Conservation (phyloP, 1,140 invertebrate genomes). For the Heterodera carotae region DNA sequence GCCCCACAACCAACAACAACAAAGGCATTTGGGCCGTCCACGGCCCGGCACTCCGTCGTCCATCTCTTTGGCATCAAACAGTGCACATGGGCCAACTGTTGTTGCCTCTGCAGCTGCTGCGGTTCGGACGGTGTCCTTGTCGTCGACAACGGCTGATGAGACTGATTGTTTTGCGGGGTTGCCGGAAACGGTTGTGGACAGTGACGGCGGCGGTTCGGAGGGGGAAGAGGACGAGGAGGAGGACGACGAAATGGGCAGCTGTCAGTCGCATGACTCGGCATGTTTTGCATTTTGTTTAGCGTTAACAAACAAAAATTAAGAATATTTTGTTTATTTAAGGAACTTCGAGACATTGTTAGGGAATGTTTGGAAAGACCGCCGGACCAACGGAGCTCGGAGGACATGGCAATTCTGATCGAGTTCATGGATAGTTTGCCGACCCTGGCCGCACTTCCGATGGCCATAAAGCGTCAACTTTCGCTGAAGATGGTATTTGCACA, state of each 20-base stretch:
- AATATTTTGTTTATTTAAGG: conserved; percentile 71
- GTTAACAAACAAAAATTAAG: no score
- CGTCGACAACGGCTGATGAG: neutral
- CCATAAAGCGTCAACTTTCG: conserved; percentile 86
- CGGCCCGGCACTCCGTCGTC: conserved; percentile 2
- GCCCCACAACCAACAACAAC: conserved; percentile 17
- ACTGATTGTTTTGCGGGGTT: conserved; percentile 69
- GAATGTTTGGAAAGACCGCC: conserved; percentile 97
- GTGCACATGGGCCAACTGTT: neutral
- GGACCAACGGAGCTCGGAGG: conserved; percentile 85
- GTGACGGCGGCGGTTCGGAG: conserved; percentile 73
- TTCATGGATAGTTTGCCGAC: conserved; percentile 90
- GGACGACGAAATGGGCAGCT: conserved; percentile 80
- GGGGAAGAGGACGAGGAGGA: conserved; percentile 73
- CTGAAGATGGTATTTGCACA: conserved; percentile 81
- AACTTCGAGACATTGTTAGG: conserved; percentile 84
- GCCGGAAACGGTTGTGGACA: conserved; percentile 90
- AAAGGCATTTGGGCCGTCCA: neutral
- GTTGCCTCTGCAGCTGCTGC: neutral
- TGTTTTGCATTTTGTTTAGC: conserved; percentile 75
- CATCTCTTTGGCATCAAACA: neutral
- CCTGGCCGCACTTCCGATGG: conserved; percentile 70
- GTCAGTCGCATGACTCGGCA: conserved; percentile 73
- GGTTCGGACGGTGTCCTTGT: conserved; percentile 17
- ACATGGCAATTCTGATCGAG: conserved; percentile 90